A percentile compares a stretch with the other conserved stretches of the same genome.
These are phyloP conservation scores for Gastrophysa polygoni DNA, from an alignment of 2,888 invertebrate species.

Conservation along the genomic window DNA sequence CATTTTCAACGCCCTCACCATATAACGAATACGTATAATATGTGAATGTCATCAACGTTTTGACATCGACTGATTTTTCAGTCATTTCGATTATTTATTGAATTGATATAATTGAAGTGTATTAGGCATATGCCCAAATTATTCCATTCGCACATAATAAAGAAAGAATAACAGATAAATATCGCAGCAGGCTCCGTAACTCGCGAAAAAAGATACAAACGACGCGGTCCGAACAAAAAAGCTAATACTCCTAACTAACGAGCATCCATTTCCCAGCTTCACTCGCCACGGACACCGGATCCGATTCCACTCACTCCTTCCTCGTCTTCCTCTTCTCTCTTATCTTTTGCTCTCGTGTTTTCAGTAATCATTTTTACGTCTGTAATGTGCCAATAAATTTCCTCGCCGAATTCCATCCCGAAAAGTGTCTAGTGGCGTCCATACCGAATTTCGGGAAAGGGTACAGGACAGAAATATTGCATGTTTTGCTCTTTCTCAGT, in stretches of 20 bases:
- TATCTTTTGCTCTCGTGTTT: background rate
- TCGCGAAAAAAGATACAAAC: constrained; percentile 5
- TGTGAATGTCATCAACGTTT: too few species aligned
- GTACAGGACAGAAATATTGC: too few species aligned
- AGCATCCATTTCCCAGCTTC: constrained; percentile 28
- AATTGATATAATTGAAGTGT: too few species aligned
- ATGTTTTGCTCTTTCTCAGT: too few species aligned
- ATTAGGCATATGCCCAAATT: too few species aligned
- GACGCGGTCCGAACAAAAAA: constrained; percentile 20
- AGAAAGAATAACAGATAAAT: too few species aligned
- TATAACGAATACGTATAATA: too few species aligned
- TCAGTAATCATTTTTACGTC: constrained; percentile 26
- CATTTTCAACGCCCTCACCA: too few species aligned
- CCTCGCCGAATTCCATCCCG: constrained; percentile 21
- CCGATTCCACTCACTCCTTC: background rate
- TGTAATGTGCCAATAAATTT: constrained; percentile 30
- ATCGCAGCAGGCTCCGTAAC: too few species aligned
- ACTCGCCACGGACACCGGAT: constrained; percentile 1
- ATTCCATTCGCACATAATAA: too few species aligned
- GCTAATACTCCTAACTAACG: constrained; percentile 23
- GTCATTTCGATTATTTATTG: too few species aligned
- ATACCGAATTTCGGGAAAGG: background rate
- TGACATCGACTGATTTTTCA: too few species aligned
- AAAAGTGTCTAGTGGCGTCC: background rate
- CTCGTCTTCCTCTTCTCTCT: background rate